phyloP scores from a whole-genome alignment of 1,140 invertebrate genomes.

The Goniozus legneri region DNA sequence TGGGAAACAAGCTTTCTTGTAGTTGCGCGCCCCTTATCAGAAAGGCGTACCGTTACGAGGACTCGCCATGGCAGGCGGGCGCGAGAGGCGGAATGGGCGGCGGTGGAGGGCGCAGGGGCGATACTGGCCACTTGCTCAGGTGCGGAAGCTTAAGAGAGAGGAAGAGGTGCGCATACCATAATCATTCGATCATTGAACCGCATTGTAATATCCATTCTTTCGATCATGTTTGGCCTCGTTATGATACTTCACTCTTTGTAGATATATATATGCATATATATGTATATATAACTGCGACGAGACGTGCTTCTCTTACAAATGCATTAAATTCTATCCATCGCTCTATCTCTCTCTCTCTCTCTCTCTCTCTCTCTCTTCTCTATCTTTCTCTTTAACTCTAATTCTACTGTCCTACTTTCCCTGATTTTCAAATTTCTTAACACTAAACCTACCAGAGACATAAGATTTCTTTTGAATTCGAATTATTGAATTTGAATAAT shows the following conservation, averaged over 20 bases:
- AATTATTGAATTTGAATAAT: too few relatives aligned
- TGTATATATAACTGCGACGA: not conserved
- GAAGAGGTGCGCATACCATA: constrained; percentile 56
- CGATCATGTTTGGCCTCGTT: too few relatives aligned
- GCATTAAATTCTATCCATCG: constrained; percentile 19
- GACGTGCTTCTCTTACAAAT: constrained; percentile 8
- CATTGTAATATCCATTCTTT: too few relatives aligned
- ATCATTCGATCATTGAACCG: constrained; percentile 41
- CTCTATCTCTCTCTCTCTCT: constrained; percentile 22
- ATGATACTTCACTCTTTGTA: too few relatives aligned
- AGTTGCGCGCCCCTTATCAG: constrained; percentile 90
- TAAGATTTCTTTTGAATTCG: too few relatives aligned
- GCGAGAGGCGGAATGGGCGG: constrained; percentile 35
- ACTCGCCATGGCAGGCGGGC: constrained; percentile 82
- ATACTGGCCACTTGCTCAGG: constrained; percentile 90
- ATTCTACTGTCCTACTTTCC: not conserved
- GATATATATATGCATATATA: not conserved
- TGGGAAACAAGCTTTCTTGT: constrained; percentile 95
- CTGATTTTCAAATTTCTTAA: too few relatives aligned
- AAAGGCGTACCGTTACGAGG: constrained; percentile 91
- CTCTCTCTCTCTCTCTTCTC: constrained; percentile 2
- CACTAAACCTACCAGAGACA: too few relatives aligned
- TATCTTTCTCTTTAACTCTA: not conserved
- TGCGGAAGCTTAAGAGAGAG: constrained; percentile 61
- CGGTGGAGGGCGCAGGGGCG: constrained; percentile 62